Conservation (phyloP, 2,888 invertebrate species). For the Limnephilus auricula region DNA sequence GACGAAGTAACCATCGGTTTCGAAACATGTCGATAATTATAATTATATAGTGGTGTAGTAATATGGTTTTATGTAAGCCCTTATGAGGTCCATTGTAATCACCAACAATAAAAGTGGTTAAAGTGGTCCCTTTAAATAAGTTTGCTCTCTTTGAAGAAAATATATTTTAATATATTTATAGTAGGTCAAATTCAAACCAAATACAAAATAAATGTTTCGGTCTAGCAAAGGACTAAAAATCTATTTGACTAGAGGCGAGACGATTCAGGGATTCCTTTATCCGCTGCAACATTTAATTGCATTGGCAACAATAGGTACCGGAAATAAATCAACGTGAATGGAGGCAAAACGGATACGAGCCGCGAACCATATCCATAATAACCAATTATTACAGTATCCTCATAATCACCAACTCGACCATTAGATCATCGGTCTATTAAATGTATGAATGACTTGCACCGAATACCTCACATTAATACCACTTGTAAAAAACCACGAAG, state of each 20-base stretch:
- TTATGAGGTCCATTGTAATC: too few species aligned
- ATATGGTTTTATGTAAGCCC: too few species aligned
- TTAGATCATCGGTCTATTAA: not conserved
- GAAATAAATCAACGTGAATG: not conserved
- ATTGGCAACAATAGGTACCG: not conserved
- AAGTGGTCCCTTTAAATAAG: too few species aligned
- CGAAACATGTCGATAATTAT: too few species aligned
- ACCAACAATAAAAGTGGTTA: too few species aligned
- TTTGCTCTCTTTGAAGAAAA: too few species aligned
- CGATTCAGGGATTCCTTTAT: not conserved
- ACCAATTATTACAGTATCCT: constrained; percentile 20
- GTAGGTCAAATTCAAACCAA: too few species aligned
- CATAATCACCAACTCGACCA: not conserved
- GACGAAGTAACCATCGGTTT: too few species aligned
- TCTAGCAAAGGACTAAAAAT: not conserved
- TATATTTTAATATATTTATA: too few species aligned
- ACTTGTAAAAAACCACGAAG: not conserved
- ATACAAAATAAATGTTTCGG: not conserved
- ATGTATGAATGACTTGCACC: not conserved
- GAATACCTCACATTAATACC: not conserved
- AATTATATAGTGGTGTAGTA: too few species aligned
- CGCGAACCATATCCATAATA: constrained; percentile 21
- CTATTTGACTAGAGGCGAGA: not conserved
- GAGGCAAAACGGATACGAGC: constrained; percentile 4
- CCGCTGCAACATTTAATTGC: not conserved